Conservation (phyloP, 1,140 invertebrate genomes). For the Propsilocerus akamusi region DNA sequence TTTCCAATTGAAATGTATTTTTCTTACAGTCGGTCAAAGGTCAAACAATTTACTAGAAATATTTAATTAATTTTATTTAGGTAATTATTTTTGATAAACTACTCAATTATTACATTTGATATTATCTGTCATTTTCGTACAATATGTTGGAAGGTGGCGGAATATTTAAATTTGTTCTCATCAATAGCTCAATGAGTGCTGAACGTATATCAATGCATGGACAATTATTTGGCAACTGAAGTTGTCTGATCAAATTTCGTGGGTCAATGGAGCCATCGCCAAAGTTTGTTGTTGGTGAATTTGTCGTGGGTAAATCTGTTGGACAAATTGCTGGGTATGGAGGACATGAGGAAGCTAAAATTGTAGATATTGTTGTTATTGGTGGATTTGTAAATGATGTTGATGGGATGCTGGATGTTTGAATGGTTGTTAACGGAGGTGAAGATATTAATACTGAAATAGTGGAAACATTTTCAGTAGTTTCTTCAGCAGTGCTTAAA, state of each 20-base stretch:
- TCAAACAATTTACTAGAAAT: too few relatives aligned
- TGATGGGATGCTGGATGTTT: conserved; percentile 15
- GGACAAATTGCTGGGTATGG: neutral
- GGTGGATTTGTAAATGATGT: conserved; percentile 7
- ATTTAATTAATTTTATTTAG: too few relatives aligned
- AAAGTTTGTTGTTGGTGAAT: conserved; percentile 7
- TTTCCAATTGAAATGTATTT: too few relatives aligned
- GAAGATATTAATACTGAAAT: conserved; percentile 10
- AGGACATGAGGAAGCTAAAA: neutral
- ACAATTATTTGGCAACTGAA: neutral
- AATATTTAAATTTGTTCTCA: neutral
- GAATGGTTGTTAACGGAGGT: conserved; percentile 8
- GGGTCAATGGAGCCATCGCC: neutral
- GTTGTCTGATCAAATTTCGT: neutral
- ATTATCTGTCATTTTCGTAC: too few relatives aligned
- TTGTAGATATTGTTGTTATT: neutral
- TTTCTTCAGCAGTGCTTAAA: neutral
- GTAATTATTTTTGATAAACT: too few relatives aligned
- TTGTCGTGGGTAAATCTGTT: conserved; percentile 6
- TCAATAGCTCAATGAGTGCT: neutral
- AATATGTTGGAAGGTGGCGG: too few relatives aligned
- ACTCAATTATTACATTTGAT: too few relatives aligned
- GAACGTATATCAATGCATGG: neutral
- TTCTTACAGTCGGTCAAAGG: too few relatives aligned
- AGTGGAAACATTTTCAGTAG: conserved; percentile 5